These are phyloP conservation scores for Tenodera sinensis DNA, from an alignment of 2,888 invertebrate genomes.

Conservation along the genomic window DNA sequence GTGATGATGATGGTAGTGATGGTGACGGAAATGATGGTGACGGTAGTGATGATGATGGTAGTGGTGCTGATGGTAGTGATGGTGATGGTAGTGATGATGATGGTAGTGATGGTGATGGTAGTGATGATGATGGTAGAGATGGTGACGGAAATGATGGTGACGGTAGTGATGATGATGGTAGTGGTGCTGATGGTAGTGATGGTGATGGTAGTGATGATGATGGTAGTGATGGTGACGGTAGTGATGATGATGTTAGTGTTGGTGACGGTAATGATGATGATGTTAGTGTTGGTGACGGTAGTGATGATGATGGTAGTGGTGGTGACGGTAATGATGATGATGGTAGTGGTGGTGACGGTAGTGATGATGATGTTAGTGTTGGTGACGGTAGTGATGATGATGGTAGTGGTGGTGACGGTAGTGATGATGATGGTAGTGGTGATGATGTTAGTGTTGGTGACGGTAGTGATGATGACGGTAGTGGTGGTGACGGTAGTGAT, in stretches of 20 bases:
- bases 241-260: too few species aligned
- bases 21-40: not conserved
- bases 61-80: too few species aligned
- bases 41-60: not conserved
- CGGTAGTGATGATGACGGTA: not conserved
- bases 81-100: not conserved
- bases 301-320: not conserved
- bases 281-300: too few species aligned
- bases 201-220: not conserved
- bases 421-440: too few species aligned
- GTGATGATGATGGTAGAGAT: not conserved
- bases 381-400: too few species aligned
- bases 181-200: too few species aligned
- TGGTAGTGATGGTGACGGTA: not conserved
- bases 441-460: too few species aligned
- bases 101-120: not conserved
- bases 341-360: not conserved
- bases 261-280: too few species aligned
- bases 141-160: not conserved
- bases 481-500: not conserved
- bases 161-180: not conserved
- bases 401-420: too few species aligned
- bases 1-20: not conserved
- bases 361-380: too few species aligned
- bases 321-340: not conserved